Base-by-base conservation (phyloP, 2,888 invertebrate genomes). In the Thera obeliscata region DNA sequence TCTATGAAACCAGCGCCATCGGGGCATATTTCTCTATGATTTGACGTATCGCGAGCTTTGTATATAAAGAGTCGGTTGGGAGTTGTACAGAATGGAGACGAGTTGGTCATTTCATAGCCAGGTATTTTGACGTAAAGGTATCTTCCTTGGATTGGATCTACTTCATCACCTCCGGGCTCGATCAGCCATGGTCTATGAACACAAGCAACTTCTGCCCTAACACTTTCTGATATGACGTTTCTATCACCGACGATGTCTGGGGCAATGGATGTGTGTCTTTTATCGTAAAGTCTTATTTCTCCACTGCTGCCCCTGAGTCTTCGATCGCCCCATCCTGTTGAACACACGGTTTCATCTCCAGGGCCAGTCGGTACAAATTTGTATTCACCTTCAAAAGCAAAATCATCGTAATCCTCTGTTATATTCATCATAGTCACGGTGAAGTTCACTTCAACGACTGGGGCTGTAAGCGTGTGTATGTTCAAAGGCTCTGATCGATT, bases 401-500 rank as follows among this genome's bases (percentile, higher is more conserved):
- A 97, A 82, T 96, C 96, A 66, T 96, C 94, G 81, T 97, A 96
- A 89, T 97, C 96, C 87, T 97, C 96, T 6, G 96, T 96, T 66
- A 97, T 96, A 88, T 96, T 96, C 97, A 98, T 97, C 84, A 96
- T 94, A 11, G 95, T 95, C 6, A 97, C 95, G 33, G 95, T 95
- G 82, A 97, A 97, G 80, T 95, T 96, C 0, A 97, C 94, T 84
- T 96, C 95, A 7, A 97, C 95, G 65, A 95, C 95, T 59, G 95
- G 94, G 1, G 96, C 95, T 11, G 96, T 96, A 71, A 97, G 93
- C 35, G 96, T 96, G 72, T 95, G 94, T 73, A 96, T 92, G 67
- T 95, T 93, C 56, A 96, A 88, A 22, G 95, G 95, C 67, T 96
- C 95, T 60, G 95, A 94, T 74, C 96, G 93, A 82, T 96, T 96